Conservation (phyloP, 2,797 vertebrate genomes). For the Orientallactaga sibirica region DNA sequence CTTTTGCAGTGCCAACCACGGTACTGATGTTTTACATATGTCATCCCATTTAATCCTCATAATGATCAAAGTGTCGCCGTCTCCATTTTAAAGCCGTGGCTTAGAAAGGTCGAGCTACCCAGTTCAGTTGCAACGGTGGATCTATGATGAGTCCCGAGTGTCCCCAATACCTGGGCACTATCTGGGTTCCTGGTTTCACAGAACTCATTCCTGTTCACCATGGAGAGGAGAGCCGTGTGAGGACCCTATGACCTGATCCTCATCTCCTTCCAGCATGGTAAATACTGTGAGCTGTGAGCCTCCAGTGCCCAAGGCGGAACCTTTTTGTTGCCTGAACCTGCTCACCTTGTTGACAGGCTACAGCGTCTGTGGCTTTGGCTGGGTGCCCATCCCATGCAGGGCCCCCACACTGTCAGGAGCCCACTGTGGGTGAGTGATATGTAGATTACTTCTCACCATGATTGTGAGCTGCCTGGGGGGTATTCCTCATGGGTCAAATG, state of each 20-base stretch:
- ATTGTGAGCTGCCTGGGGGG: conserved; percentile 1
- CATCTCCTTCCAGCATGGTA: background rate
- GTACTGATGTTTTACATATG: conserved; percentile 1
- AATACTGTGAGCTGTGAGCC: background rate
- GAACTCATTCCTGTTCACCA: background rate
- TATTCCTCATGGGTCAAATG: conserved; percentile 12
- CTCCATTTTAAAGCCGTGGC: conserved; percentile 6
- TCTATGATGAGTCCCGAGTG: background rate
- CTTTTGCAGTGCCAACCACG: background rate
- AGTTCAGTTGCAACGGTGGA: background rate
- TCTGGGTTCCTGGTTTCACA: background rate
- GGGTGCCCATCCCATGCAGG: background rate
- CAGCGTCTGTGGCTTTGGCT: conserved; percentile 49
- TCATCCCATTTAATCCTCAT: conserved; percentile 51
- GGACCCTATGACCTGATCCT: background rate
- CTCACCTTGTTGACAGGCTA: conserved; percentile 10
- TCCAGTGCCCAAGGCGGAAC: background rate
- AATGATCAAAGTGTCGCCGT: conserved; percentile 35
- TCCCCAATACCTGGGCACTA: background rate
- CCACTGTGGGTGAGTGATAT: background rate
- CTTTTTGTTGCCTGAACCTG: background rate
- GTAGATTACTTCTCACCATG: background rate
- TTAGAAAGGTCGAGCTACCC: conserved; percentile 11
- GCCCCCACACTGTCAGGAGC: background rate
- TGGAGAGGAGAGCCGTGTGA: background rate